These are phyloP conservation scores for Cheilosia soror DNA, from an alignment of 2,888 invertebrate species.

Conservation along the genomic window DNA sequence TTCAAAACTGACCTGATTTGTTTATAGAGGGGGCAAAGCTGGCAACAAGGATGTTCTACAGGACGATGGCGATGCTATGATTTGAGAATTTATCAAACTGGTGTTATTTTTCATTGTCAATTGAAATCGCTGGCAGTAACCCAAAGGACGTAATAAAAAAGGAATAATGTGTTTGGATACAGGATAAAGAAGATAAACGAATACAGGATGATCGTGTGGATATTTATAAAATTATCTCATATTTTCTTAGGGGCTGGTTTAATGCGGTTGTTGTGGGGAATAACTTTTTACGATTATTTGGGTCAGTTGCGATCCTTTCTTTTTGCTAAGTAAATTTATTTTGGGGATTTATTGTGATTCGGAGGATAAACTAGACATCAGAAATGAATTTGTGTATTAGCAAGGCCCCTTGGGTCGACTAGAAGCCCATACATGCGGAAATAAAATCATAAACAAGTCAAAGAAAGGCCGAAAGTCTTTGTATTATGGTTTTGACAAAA, in stretches of 20 bases:
- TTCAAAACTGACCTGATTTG: constrained; percentile 19
- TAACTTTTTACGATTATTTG: constrained; percentile 51
- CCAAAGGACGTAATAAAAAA: constrained; percentile 44
- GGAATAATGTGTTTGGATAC: constrained; percentile 10
- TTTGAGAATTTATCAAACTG: constrained; percentile 21
- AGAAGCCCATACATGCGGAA: background rate
- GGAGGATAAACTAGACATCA: background rate
- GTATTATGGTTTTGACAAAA: no score
- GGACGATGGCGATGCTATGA: constrained; percentile 13
- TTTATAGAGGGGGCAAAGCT: background rate
- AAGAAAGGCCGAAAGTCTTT: background rate
- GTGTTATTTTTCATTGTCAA: constrained; percentile 56
- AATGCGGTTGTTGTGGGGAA: background rate
- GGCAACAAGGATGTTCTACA: background rate
- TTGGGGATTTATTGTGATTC: constrained; percentile 5
- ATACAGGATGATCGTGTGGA: constrained; percentile 37
- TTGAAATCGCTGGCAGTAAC: constrained; percentile 30
- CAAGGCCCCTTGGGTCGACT: background rate
- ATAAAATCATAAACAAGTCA: background rate
- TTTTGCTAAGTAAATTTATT: constrained; percentile 12
- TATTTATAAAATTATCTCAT: constrained; percentile 34
- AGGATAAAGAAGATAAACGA: constrained; percentile 47
- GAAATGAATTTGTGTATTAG: constrained; percentile 11
- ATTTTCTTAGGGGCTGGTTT: background rate
- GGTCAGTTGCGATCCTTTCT: constrained; percentile 30